A percentile compares a stretch with the other conserved stretches of the same genome.
phyloP scores from a whole-genome alignment of 1,140 invertebrate genomes.

The Hypothenemus hampei region DNA sequence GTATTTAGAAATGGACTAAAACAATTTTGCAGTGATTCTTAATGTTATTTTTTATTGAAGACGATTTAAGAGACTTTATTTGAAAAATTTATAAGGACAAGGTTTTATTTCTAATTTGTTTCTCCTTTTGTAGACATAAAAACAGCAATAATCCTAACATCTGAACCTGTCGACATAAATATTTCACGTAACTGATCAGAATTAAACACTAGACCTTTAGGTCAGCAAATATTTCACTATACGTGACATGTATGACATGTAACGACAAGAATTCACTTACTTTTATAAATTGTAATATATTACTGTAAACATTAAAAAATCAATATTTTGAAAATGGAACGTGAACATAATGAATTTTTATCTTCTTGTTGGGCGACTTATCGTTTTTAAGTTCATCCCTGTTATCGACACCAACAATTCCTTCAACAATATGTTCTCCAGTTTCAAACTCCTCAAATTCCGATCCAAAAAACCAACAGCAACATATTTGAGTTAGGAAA shows the following conservation, averaged over 20 bases:
- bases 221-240: conserved; percentile 6
- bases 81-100: too few species aligned
- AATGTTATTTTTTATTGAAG: too few species aligned
- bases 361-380: not conserved
- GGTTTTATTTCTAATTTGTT: too few species aligned
- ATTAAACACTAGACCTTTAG: conserved; percentile 6
- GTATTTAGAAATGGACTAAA: conserved; percentile 2
- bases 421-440: conserved; percentile 34
- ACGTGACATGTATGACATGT: not conserved
- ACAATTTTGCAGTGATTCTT: too few species aligned
- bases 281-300: not conserved
- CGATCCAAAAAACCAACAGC: conserved; percentile 37
- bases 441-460: conserved; percentile 42
- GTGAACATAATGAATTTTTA: conserved; percentile 3
- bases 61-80: too few species aligned
- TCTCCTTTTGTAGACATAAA: too few species aligned
- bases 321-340: not conserved
- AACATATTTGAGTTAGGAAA: conserved; percentile 36
- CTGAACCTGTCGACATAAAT: not conserved
- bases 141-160: too few species aligned
- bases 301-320: not conserved
- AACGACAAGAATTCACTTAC: not conserved
- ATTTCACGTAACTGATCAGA: not conserved
- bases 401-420: conserved; percentile 5
- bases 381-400: conserved; percentile 2